These are phyloP conservation scores for Abscondita cerata DNA, from an alignment of 2,888 invertebrate genomes.

Conservation along the genomic window DNA sequence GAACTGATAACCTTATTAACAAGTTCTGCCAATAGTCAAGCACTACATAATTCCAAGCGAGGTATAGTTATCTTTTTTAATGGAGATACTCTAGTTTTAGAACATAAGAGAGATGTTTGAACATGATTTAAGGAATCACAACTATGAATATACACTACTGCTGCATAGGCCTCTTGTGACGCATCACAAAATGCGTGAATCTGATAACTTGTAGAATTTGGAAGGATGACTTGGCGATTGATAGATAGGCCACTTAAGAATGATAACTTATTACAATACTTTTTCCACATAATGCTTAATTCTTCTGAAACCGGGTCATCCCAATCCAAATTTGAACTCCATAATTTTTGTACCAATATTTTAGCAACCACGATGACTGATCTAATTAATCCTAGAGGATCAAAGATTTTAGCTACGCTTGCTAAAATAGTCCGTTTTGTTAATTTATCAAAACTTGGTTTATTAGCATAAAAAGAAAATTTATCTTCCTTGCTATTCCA, in stretches of 20 bases:
- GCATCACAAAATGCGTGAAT: background rate
- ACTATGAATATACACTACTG: background rate
- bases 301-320: background rate
- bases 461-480: background rate
- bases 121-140: background rate
- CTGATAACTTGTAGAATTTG: background rate
- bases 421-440: background rate
- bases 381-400: constrained; percentile 11
- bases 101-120: constrained; percentile 13
- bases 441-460: too few relatives aligned
- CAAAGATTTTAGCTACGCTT: constrained; percentile 5
- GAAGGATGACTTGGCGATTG: too few relatives aligned
- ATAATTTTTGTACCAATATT: constrained; percentile 14
- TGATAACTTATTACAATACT: too few relatives aligned
- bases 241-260: too few relatives aligned
- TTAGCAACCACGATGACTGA: constrained; percentile 9
- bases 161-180: background rate
- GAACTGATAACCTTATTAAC: background rate
- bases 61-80: constrained; percentile 22
- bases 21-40: constrained; percentile 15
- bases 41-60: constrained; percentile 23
- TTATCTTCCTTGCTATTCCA: background rate
- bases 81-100: constrained; percentile 22
- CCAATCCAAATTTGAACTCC: background rate
- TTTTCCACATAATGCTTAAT: background rate